These are phyloP conservation scores for Huso huso DNA, from an alignment of 2,797 vertebrate genomes.

Conservation along the genomic window DNA sequence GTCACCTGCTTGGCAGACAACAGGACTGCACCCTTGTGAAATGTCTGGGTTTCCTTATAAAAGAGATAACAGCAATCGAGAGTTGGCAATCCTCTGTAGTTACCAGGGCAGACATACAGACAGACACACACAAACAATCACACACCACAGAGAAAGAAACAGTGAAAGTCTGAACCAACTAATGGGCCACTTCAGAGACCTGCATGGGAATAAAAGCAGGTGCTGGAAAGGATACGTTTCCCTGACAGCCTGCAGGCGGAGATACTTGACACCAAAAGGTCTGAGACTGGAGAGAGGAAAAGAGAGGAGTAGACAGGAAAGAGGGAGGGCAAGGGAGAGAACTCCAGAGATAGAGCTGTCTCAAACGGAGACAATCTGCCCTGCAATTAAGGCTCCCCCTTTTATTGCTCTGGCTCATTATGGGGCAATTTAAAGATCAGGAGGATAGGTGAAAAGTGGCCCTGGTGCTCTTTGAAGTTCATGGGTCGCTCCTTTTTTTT, in stretches of 20 bases:
- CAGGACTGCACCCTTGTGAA: too few relatives aligned
- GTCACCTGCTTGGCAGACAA: too few relatives aligned
- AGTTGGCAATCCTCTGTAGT: too few relatives aligned
- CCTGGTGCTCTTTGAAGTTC: not conserved
- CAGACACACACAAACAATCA: too few relatives aligned
- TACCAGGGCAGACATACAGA: too few relatives aligned
- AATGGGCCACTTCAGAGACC: not conserved
- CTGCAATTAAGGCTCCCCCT: slow-evolving; percentile 22
- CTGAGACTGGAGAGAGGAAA: too few relatives aligned
- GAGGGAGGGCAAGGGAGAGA: not conserved
- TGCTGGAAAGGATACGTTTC: not conserved
- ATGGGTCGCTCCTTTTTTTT: slow-evolving; percentile 24
- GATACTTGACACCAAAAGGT: not conserved
- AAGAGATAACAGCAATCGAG: too few relatives aligned
- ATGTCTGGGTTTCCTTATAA: too few relatives aligned
- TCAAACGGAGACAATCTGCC: slow-evolving; percentile 21
- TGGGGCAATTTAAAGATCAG: slow-evolving; percentile 35
- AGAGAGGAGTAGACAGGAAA: too few relatives aligned
- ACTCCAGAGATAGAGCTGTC: slow-evolving; percentile 33
- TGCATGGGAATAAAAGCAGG: not conserved
- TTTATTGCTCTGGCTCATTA: slow-evolving; percentile 37
- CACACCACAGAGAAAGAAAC: too few relatives aligned
- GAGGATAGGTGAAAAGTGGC: slow-evolving; percentile 32
- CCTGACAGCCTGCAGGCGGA: not conserved
- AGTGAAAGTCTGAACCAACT: too few relatives aligned